Percentiles rank a stretch among this genome's conserved stretches.
Conservation (phyloP, 2,888 invertebrate genomes). For the Apodemia zela region DNA sequence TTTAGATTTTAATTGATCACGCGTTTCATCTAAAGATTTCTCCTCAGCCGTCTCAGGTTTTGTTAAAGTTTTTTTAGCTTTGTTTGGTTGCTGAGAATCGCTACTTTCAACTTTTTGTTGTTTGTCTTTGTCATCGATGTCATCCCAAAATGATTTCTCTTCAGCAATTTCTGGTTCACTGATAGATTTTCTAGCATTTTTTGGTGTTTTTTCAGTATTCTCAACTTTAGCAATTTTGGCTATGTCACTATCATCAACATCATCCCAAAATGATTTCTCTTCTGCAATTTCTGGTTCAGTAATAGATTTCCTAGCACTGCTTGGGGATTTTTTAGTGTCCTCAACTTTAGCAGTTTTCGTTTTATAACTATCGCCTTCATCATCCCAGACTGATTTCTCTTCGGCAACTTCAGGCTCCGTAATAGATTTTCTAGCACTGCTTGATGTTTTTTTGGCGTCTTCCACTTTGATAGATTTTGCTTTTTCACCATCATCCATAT, state of each 20-base stretch:
- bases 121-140: slow-evolving; percentile 60
- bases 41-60: slow-evolving; percentile 56
- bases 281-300: slow-evolving; percentile 44
- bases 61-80: slow-evolving; percentile 53
- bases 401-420: slow-evolving; percentile 49
- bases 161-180: slow-evolving; percentile 52
- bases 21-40: slow-evolving; percentile 65
- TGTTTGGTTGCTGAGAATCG: slow-evolving; percentile 48
- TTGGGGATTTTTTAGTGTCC: neutral
- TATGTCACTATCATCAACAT: slow-evolving; percentile 43
- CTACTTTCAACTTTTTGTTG: slow-evolving; percentile 46
- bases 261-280: slow-evolving; percentile 60
- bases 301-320: slow-evolving; percentile 41
- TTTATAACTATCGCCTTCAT: slow-evolving; percentile 40
- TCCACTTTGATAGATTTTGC: too few species aligned
- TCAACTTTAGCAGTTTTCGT: slow-evolving; percentile 11
- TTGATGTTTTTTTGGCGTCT: slow-evolving; percentile 35
- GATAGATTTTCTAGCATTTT: slow-evolving; percentile 47
- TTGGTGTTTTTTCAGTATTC: slow-evolving; percentile 44
- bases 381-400: too few species aligned
- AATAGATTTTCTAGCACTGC: slow-evolving; percentile 49
- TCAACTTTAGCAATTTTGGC: slow-evolving; percentile 41
- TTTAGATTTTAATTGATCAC: slow-evolving; percentile 52
- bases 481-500: slow-evolving; percentile 51
- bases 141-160: slow-evolving; percentile 65